Conservation (phyloP, 2,113 vertebrate genomes). For the Osmerus mordax region DNA sequence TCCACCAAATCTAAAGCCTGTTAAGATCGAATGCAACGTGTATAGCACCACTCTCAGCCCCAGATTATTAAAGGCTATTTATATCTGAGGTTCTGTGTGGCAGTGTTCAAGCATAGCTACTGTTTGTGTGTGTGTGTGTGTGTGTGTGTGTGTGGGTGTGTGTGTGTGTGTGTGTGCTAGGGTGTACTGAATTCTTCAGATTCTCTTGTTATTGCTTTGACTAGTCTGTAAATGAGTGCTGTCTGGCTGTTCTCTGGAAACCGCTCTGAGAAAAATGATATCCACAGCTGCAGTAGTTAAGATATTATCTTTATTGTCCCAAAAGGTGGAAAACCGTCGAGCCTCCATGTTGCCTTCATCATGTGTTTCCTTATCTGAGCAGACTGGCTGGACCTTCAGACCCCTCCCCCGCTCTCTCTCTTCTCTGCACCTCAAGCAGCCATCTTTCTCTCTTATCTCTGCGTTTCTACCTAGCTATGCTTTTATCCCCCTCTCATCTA, state of each 20-base stretch:
- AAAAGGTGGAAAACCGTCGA: too few relatives aligned
- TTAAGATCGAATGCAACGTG: constrained; percentile 22
- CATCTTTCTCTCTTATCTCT: constrained; percentile 17
- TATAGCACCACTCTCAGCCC: not conserved
- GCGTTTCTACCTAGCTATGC: not conserved
- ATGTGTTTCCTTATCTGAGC: not conserved
- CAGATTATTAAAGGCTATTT: constrained; percentile 26
- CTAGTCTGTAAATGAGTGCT: too few relatives aligned
- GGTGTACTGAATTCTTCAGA: not conserved
- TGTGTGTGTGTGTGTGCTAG: not conserved
- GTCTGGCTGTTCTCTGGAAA: too few relatives aligned
- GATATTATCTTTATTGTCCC: too few relatives aligned
- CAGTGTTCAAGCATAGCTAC: not conserved
- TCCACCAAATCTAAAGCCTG: not conserved
- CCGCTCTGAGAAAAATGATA: not conserved
- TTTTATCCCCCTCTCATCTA: too few relatives aligned
- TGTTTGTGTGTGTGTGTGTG: not conserved
- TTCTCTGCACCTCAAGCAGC: not conserved
- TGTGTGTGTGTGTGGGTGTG: not conserved
- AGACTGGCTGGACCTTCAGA: not conserved
- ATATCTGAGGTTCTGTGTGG: constrained; percentile 12
- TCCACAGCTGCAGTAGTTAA: too few relatives aligned
- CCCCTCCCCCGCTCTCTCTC: not conserved
- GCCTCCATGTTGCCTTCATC: not conserved
- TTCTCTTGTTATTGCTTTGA: too few relatives aligned